These are phyloP conservation scores for Asteroscopus sphinx DNA, from an alignment of 2,888 invertebrate genomes.

Conservation along the genomic window DNA sequence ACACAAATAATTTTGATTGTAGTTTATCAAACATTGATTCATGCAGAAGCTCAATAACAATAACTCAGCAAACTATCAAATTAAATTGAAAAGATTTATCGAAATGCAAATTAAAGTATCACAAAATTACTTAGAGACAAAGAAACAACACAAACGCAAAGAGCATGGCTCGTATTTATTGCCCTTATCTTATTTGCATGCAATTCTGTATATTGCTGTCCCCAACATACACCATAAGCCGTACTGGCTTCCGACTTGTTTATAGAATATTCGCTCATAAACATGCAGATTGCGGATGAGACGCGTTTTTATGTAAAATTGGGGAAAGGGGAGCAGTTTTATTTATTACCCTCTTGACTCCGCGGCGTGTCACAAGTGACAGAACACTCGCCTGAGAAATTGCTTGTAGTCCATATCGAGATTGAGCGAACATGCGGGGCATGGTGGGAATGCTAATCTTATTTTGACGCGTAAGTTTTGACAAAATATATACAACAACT, in stretches of 20 bases:
- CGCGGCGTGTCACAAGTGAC: conserved; percentile 74
- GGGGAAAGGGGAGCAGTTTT: conserved; percentile 86
- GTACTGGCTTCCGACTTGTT: conserved; percentile 80
- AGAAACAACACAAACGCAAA: conserved; percentile 67
- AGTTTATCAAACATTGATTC: not conserved
- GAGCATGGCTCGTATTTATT: conserved; percentile 81
- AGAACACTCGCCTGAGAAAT: conserved; percentile 76
- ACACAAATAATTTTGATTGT: no score
- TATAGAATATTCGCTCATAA: conserved; percentile 89
- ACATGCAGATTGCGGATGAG: conserved; percentile 90
- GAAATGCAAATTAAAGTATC: conserved; percentile 57
- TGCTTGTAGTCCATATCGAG: conserved; percentile 70
- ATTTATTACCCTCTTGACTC: conserved; percentile 89
- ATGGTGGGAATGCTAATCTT: conserved; percentile 34
- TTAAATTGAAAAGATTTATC: conserved; percentile 14
- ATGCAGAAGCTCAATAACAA: not conserved
- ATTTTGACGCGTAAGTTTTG: conserved; percentile 13
- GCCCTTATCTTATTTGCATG: conserved; percentile 88
- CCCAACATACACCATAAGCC: conserved; percentile 72
- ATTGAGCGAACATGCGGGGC: conserved; percentile 52
- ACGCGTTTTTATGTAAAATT: conserved; percentile 88
- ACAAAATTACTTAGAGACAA: conserved; percentile 71
- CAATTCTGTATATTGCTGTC: conserved; percentile 86
- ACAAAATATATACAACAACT: conserved; percentile 2
- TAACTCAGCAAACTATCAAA: conserved; percentile 15